phyloP scores from a whole-genome alignment of 2,113 vertebrate species.

The Paratilapia polleni region DNA sequence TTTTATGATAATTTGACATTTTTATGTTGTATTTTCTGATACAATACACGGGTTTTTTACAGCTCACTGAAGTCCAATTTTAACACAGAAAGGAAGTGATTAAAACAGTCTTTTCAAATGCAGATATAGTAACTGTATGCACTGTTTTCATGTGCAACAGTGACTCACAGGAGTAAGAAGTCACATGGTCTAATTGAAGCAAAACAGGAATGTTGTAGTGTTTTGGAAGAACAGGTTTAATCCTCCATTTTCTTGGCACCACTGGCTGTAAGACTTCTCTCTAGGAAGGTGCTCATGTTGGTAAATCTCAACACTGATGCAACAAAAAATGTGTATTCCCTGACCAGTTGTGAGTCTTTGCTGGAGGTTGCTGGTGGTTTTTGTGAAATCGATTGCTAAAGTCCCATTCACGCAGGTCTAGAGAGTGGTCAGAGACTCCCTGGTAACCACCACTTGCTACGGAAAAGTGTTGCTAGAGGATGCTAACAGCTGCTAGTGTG shows the following conservation, averaged over 20 bases:
- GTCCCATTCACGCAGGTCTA: no score
- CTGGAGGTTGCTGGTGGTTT: no score
- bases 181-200: background rate
- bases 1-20: background rate
- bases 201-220: background rate
- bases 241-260: background rate
- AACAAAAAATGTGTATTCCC: no score
- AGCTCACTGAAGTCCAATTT: background rate
- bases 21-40: background rate
- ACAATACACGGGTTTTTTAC: background rate
- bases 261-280: background rate
- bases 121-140: background rate
- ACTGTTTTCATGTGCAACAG: background rate
- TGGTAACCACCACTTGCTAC: no score
- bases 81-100: background rate
- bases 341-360: no score
- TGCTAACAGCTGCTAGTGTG: no score
- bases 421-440: no score
- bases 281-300: background rate
- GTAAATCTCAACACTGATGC: background rate
- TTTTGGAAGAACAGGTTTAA: conserved; percentile 33
- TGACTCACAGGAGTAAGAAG: background rate
- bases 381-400: no score
- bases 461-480: no score
- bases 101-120: background rate